Conservation (phyloP, 2,113 vertebrate genomes). For the Syngnathus typhle region DNA sequence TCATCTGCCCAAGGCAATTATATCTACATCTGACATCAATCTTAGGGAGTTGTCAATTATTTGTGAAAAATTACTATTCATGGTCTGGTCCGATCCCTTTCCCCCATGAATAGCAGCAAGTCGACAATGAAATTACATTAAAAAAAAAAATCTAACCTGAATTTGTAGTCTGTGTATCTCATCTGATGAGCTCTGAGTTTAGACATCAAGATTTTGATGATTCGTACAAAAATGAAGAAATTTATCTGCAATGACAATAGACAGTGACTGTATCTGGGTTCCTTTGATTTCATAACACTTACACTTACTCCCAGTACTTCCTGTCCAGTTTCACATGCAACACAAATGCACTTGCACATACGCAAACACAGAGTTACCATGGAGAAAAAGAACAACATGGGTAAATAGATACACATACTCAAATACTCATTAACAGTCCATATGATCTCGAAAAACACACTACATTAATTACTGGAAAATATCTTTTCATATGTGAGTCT, state of each 20-base stretch:
- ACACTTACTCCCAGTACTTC: background rate
- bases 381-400: too few species aligned
- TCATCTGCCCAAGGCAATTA: too few species aligned
- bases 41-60: too few species aligned
- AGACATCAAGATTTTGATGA: constrained; percentile 86
- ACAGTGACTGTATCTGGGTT: background rate
- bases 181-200: constrained; percentile 91
- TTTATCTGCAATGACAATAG: constrained; percentile 79
- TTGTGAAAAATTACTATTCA: too few species aligned
- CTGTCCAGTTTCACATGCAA: background rate
- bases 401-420: too few species aligned
- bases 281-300: background rate
- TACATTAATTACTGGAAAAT: too few species aligned
- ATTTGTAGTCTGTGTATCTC: constrained; percentile 91
- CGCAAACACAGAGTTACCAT: background rate
- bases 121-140: background rate
- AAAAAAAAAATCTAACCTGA: constrained; percentile 67
- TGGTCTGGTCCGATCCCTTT: too few species aligned
- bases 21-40: too few species aligned
- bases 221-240: constrained; percentile 87
- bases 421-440: too few species aligned
- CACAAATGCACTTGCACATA: background rate
- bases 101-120: too few species aligned
- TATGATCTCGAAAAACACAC: too few species aligned
- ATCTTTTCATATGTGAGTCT: too few species aligned